Evolutionary conservation across 1,140 invertebrate species (phyloP), one percentile per base, ranked within the genome.

Genomic region (Drosophila leontia): DNA sequence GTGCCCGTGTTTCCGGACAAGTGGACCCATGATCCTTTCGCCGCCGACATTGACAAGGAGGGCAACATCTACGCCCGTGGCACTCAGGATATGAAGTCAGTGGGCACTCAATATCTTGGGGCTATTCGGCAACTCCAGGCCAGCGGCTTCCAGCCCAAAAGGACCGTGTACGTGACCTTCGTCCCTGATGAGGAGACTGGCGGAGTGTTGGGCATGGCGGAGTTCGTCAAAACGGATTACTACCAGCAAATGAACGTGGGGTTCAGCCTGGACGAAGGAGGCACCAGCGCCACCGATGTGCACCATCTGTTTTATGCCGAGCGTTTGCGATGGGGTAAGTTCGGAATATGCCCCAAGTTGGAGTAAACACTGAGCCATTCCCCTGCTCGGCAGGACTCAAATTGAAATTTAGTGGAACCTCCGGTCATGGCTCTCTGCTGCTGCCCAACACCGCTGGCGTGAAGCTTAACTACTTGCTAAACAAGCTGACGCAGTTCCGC

Each of bases 111-210:
- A 42, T 92, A 92, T 41, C 70, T 98, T 26, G 97, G 97, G 5
- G 65, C 65, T 4, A 67, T 69, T 9, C 93, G 96, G 57, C 92
- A 93, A 35, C 91, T 98, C 2, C 96, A 95, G 79, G 84, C 91
- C 3, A 87, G 94, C 32, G 95, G 95, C 2, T 91, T 94, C 0
- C 84, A 82, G 50, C 93, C 95, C n/a, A 94, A 94, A 67, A 93
- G 96, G 63, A 97, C 96, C 4, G 84, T 97, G 15, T 95, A 97
- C 84, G 79, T 98, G 15, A 94, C 95, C 11, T 98, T 97, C 94
- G 96, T 97, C 23, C 97, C 97, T 80, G 98, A 99, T 94, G 98
- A 99, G 93, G 98, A 99, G 94, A 96, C 97, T 67, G 98, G 98
- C 1, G 97, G 98, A 1, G 86, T 93, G 11, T 93, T 96, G 61